Evolutionary conservation across 2,888 invertebrate genomes (phyloP).

Genomic region (Andrena haemorrhoa): DNA sequence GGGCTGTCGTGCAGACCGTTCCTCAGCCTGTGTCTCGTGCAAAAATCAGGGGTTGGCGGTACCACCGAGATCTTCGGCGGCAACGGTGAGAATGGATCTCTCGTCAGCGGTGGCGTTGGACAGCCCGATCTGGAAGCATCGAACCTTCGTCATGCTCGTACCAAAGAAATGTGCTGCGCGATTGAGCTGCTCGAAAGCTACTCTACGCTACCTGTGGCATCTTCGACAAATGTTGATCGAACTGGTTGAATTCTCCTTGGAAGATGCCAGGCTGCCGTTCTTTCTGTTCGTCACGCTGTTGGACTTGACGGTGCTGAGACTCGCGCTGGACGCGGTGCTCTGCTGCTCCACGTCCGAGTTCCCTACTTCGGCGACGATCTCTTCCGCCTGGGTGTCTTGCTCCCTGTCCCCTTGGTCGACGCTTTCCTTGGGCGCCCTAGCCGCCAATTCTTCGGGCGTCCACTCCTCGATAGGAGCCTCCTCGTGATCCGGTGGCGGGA

Average conservation of each 20-base stretch:
- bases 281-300: conserved; percentile 77
- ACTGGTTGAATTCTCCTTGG: conserved; percentile 76
- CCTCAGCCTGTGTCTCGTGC: conserved; percentile 77
- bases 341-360: conserved; percentile 82
- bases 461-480: conserved; percentile 82
- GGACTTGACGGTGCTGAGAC: conserved; percentile 82
- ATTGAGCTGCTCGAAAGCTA: not conserved
- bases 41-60: conserved; percentile 90
- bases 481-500: conserved; percentile 81
- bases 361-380: conserved; percentile 68
- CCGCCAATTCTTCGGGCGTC: conserved; percentile 82
- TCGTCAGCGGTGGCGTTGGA: conserved; percentile 79
- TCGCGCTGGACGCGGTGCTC: conserved; percentile 82
- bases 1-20: conserved; percentile 81
- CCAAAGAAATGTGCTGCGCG: not conserved
- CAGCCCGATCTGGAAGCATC: conserved; percentile 81
- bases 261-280: conserved; percentile 76
- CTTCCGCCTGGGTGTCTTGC: conserved; percentile 72
- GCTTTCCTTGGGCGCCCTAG: conserved; percentile 78
- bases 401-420: conserved; percentile 39
- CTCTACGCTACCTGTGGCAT: conserved; percentile 81
- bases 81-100: conserved; percentile 85
- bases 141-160: not conserved
- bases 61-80: conserved; percentile 91
- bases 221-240: conserved; percentile 83